These are phyloP conservation scores for Euspilapteryx auroguttella DNA, from an alignment of 2,888 invertebrate species.

Conservation along the genomic window DNA sequence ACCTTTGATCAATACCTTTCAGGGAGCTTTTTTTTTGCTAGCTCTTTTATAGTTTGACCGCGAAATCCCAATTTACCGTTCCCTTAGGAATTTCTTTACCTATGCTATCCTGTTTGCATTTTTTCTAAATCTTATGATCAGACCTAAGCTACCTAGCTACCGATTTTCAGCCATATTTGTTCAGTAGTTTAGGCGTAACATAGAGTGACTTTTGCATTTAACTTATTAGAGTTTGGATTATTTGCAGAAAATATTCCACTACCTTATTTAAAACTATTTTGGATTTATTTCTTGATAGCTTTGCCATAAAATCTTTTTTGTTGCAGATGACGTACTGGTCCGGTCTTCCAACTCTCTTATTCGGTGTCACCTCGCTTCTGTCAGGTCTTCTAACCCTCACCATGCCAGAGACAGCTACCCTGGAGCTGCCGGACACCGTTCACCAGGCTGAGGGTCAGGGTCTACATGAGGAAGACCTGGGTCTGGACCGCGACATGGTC, in stretches of 20 bases:
- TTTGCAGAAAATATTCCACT: not conserved
- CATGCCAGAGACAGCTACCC: slow-evolving; percentile 53
- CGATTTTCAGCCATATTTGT: too few relatives aligned
- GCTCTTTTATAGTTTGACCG: too few relatives aligned
- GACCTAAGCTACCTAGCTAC: too few relatives aligned
- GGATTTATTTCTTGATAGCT: not conserved
- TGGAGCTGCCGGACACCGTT: slow-evolving; percentile 50
- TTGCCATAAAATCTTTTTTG: not conserved
- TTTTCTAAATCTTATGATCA: too few relatives aligned
- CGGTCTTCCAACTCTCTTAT: slow-evolving; percentile 47
- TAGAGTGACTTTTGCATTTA: too few relatives aligned
- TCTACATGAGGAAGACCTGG: slow-evolving; percentile 25
- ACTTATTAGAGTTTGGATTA: not conserved
- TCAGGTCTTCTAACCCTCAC: slow-evolving; percentile 39
- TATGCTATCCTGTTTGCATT: too few relatives aligned
- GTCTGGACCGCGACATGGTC: too few relatives aligned
- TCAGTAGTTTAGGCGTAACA: too few relatives aligned
- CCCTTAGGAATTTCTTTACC: too few relatives aligned
- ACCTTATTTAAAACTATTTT: not conserved
- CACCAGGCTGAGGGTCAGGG: slow-evolving; percentile 36
- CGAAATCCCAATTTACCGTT: too few relatives aligned
- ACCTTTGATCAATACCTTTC: too few relatives aligned
- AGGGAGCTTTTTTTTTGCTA: too few relatives aligned
- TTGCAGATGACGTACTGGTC: slow-evolving; percentile 43
- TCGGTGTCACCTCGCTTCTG: slow-evolving; percentile 42